A percentile compares a stretch with the other conserved stretches of the same genome.
These are phyloP conservation scores for Caenorhabditis panamensis DNA, from an alignment of 2,888 invertebrate species.

Conservation along the genomic window DNA sequence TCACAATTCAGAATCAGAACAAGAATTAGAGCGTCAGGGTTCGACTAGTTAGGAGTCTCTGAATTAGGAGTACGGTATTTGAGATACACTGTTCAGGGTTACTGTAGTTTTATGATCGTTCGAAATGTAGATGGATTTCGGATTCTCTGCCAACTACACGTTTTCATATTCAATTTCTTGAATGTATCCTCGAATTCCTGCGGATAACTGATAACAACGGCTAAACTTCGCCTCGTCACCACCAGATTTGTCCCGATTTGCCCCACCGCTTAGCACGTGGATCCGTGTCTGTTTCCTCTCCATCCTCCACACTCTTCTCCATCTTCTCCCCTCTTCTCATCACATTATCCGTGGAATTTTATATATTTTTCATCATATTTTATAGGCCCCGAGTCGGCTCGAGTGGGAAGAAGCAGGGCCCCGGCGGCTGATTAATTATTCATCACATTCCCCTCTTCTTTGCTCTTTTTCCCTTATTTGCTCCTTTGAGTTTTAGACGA, in stretches of 20 bases:
- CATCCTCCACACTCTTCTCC: slow-evolving; percentile 13
- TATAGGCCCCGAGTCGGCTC: slow-evolving; percentile 10
- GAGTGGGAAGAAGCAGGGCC: not conserved
- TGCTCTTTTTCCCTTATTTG: not conserved
- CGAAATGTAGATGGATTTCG: no score
- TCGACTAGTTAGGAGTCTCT: no score
- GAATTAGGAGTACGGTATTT: no score
- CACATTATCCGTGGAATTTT: slow-evolving; percentile 52
- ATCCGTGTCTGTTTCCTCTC: slow-evolving; percentile 13
- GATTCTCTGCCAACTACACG: no score
- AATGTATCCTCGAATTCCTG: no score
- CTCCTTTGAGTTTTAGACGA: no score
- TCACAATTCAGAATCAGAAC: no score
- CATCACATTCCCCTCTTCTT: not conserved
- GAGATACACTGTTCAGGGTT: no score
- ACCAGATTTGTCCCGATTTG: no score
- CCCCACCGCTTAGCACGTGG: slow-evolving; percentile 35
- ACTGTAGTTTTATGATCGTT: no score
- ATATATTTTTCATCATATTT: slow-evolving; percentile 29
- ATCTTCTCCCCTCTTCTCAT: slow-evolving; percentile 32
- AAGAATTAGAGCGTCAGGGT: no score
- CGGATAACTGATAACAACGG: not conserved
- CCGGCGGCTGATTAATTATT: not conserved
- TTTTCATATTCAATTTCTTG: no score
- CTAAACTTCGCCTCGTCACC: slow-evolving; percentile 3